These are phyloP conservation scores for Heloderma charlesbogerti DNA, from an alignment of 2,113 vertebrate species.

Conservation along the genomic window DNA sequence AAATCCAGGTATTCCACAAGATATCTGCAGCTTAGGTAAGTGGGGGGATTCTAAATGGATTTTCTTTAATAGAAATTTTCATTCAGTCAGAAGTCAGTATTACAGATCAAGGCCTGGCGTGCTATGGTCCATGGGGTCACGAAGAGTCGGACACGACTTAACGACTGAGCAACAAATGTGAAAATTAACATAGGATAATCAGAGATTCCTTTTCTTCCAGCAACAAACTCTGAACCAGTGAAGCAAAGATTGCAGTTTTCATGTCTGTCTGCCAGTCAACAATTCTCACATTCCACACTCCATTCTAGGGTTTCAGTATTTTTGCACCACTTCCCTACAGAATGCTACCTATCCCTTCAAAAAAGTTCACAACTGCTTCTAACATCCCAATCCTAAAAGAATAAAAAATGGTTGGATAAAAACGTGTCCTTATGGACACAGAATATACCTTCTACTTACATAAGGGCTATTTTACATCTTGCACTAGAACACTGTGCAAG, in stretches of 20 bases:
- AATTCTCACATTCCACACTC: slow-evolving; percentile 46
- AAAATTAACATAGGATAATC: slow-evolving; percentile 30
- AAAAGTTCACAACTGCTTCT: background rate
- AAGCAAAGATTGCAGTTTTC: slow-evolving; percentile 38
- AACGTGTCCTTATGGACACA: background rate
- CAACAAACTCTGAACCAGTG: slow-evolving; percentile 19
- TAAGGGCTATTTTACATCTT: background rate
- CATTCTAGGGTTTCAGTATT: slow-evolving; percentile 11
- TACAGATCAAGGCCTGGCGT: too few relatives aligned
- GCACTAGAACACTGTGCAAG: background rate
- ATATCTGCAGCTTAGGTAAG: slow-evolving; percentile 36
- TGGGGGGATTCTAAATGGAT: slow-evolving; percentile 46
- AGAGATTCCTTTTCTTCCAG: slow-evolving; percentile 40
- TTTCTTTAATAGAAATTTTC: slow-evolving; percentile 44
- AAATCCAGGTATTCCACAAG: background rate
- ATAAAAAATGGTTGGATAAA: background rate
- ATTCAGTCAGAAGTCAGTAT: slow-evolving; percentile 17
- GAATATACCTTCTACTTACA: background rate
- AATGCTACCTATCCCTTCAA: background rate
- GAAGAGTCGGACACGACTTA: too few relatives aligned
- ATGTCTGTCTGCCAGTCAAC: slow-evolving; percentile 9
- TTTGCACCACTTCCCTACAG: slow-evolving; percentile 23
- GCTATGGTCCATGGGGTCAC: too few relatives aligned
- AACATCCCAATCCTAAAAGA: background rate
- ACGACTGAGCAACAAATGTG: too few relatives aligned